Conservation (phyloP, 2,888 invertebrate species). For the Anodontia alba region DNA sequence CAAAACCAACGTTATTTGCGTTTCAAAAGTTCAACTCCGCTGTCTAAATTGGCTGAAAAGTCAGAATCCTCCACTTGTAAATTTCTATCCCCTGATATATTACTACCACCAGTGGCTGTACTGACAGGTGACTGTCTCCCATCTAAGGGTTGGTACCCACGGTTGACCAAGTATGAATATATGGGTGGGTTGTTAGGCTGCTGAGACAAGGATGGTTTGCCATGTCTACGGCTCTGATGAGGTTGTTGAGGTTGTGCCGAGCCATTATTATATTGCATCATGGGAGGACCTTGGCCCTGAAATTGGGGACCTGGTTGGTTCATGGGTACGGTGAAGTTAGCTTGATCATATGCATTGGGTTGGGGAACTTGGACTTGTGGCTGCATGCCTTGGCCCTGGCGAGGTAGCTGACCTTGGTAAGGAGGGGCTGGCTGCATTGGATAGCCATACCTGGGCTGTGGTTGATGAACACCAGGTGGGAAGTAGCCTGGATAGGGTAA, state of each 20-base stretch:
- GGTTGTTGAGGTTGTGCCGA: conserved; percentile 15
- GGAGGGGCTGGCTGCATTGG: conserved; percentile 38
- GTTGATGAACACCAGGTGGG: conserved; percentile 61
- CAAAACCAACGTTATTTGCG: conserved; percentile 34
- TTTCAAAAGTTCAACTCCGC: conserved; percentile 70
- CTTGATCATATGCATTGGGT: conserved; percentile 43
- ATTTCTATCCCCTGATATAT: conserved; percentile 56
- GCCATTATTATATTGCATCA: neutral
- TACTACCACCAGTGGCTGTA: conserved; percentile 62
- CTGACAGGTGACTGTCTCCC: conserved; percentile 60
- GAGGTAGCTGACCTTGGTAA: conserved; percentile 26
- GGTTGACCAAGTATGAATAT: conserved; percentile 77
- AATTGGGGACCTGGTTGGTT: conserved; percentile 23
- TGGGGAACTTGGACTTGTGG: conserved; percentile 18
- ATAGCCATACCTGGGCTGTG: conserved; percentile 70
- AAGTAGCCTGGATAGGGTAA: conserved; percentile 42
- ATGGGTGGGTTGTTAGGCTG: conserved; percentile 59
- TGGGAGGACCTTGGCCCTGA: conserved; percentile 9
- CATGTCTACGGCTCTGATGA: conserved; percentile 24
- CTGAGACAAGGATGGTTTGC: neutral
- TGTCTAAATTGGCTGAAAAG: conserved; percentile 61
- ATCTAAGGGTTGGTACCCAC: conserved; percentile 75
- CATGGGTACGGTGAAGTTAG: conserved; percentile 67
- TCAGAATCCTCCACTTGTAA: conserved; percentile 57
- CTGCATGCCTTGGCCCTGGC: neutral